Evolutionary conservation across 2,797 vertebrate species (phyloP), one percentile per base, ranked within the genome.

Genomic region (Pterois miles): DNA sequence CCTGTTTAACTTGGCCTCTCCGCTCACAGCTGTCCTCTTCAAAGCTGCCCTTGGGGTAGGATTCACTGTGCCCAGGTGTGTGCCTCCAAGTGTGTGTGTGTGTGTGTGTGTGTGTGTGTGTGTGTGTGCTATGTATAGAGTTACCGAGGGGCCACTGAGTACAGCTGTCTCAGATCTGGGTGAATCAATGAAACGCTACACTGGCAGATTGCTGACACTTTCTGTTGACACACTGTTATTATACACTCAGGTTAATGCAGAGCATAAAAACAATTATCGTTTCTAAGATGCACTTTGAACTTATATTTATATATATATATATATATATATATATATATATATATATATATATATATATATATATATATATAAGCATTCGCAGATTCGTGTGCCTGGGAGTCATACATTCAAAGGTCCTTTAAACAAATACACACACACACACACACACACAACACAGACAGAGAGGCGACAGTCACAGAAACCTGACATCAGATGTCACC

Each of bases 1-100:
- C 69, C n/a, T 64, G 65, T 74, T 88, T 71, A 46, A 71, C 79
- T 79, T 72, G 56, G 66, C 74, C 77, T 81, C 59, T 75, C 23
- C 58, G 27, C 59, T 77, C 60, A 60, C 70, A 80, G 76, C 83
- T 82, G 74, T 72, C 76, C 79, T 78, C 58, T 67, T 75, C 34
- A 68, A 56, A 86, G 76, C 67, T 85, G 77, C 82, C 88, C 80
- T 87, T 82, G 79, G 82, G 87, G 50, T 63, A 78, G 76, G 76
- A 84, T 74, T 80, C 87, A 75, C 77, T 52, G 10, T 89, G 85
- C 74, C 86, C 89, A 91, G 91, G 89, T 93, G 85, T 83, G 87
- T 87, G 65, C 36, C 57, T 67, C 36, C 40, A n/a, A 40, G 68
- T 60, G 71, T 34, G 43, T n/a, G 56, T 52, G 60, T 50, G 60